phyloP scores from a whole-genome alignment of 2,113 vertebrate genomes.

The Leptocoma aspasia region DNA sequence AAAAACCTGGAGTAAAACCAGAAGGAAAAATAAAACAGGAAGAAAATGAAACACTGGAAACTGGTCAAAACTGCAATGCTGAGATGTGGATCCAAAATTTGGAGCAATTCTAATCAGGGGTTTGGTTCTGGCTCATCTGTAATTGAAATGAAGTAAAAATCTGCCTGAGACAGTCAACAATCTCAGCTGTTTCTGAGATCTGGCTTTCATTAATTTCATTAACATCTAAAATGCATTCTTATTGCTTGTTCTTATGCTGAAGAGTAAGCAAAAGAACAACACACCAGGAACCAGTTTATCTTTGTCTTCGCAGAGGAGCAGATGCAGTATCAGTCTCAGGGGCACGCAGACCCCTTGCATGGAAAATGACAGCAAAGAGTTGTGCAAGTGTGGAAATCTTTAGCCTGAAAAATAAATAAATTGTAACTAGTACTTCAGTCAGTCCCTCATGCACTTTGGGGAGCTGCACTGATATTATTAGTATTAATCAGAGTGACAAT shows the following conservation, averaged over 20 bases:
- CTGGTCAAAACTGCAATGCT: conserved; percentile 20
- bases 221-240: conserved; percentile 64
- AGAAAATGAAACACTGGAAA: conserved; percentile 15
- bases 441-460: neutral
- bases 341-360: neutral
- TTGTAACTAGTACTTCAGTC: neutral
- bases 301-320: conserved; percentile 23
- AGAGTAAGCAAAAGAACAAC: conserved; percentile 28
- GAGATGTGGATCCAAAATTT: conserved; percentile 38
- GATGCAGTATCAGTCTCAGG: conserved; percentile 14
- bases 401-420: neutral
- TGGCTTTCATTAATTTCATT: conserved; percentile 68
- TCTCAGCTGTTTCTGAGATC: conserved; percentile 48
- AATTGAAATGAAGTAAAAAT: conserved; percentile 64
- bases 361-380: neutral
- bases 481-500: neutral
- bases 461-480: neutral
- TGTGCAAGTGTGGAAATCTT: conserved; percentile 8
- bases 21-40: neutral
- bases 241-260: conserved; percentile 58
- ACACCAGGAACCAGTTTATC: conserved; percentile 31
- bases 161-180: conserved; percentile 64
- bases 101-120: conserved; percentile 47
- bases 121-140: conserved; percentile 55
- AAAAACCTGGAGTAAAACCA: conserved; percentile 26